Evolutionary conservation across 2,888 invertebrate species (phyloP), one percentile per base, ranked within the genome.

Genomic region (Cylloceria caligata): DNA sequence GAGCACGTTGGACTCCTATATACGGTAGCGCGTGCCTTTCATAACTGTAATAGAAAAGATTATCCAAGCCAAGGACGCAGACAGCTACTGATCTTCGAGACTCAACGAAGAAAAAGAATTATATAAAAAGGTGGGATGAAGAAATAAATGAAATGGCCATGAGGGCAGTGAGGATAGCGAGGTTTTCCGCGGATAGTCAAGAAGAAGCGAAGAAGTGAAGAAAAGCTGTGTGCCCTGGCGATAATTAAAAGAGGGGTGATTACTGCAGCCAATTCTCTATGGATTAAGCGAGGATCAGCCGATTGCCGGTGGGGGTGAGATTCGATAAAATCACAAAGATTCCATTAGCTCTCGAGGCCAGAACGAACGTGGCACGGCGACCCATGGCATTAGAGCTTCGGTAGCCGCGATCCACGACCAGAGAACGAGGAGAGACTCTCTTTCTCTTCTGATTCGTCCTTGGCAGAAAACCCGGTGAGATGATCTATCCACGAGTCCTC

Each of bases 201-300:
- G 36, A 42, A 60, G 34, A 69, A 39, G 9, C 21, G 64, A 45
- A 49, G 21, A 47, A 47, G 36, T 39, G 42, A 34, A 24, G 47
- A 42, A 68, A 71, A 67, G 60, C 69, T 30, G 47, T 69, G 62
- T 57, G 27, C 49, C 30, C n/a, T 11, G 65, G 30, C 52, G 60
- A 36, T 69, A 77, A 69, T 78, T 74, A 65, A 65, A 77, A 57
- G 52, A 68, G 67, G 60, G 39, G n/a, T 64, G 76, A 73, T 77
- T 81, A 76, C 55, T 36, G 13, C 24, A 9, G 75, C 60, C 65
- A 77, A 81, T 81, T 74, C 57, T 55, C 65, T 36, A 81, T 78
- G 74, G 65, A 81, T 81, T 74, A 71, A 81, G 71, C 13, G 74
- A 64, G 74, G 78, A 79, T 75, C 71, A 78, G 75, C 68, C 75